These are phyloP conservation scores for Dione juno DNA, from an alignment of 2,888 invertebrate genomes.

Conservation along the genomic window DNA sequence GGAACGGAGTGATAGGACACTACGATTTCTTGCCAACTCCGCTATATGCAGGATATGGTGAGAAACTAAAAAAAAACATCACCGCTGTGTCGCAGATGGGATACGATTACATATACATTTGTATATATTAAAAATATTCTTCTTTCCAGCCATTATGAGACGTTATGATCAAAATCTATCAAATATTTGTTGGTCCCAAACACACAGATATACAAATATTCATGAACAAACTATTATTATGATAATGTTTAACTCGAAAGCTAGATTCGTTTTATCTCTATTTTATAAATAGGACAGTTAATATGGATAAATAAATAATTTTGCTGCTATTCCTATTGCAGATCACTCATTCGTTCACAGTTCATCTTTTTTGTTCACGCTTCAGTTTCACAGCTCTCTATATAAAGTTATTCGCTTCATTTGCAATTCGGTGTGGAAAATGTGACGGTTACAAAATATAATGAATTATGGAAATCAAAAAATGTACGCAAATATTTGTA, in stretches of 20 bases:
- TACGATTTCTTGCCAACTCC: no score
- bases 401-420: constrained; percentile 21
- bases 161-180: no score
- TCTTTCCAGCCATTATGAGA: no score
- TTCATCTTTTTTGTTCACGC: constrained; percentile 17
- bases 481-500: neutral
- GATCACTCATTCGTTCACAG: constrained; percentile 10
- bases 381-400: constrained; percentile 14
- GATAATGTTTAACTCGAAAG: neutral
- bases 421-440: constrained; percentile 1
- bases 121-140: no score
- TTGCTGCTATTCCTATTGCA: constrained; percentile 10
- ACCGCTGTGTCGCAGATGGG: no score
- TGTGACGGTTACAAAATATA: constrained; percentile 3
- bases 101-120: no score
- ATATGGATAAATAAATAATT: neutral
- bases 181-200: neutral
- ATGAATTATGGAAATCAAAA: constrained; percentile 5
- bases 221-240: neutral
- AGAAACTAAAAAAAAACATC: no score
- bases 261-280: neutral
- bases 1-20: no score
- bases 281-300: neutral
- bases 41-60: no score
- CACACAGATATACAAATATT: neutral